Evolutionary conservation across 2,113 vertebrate species (phyloP).

Genomic region (Mormoops blainvillei): DNA sequence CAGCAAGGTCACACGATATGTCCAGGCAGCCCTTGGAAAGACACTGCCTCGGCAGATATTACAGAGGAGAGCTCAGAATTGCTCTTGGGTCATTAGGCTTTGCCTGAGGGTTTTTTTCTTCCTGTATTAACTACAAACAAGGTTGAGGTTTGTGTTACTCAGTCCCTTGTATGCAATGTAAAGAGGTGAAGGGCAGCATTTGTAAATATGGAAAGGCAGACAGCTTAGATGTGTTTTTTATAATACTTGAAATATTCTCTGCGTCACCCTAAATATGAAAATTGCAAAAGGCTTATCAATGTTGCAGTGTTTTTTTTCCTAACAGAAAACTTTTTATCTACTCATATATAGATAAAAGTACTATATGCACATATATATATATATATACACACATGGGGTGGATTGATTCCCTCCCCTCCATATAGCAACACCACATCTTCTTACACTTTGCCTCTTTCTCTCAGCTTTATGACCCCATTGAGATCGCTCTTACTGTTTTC

Average conservation of each 20-base stretch:
- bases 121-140: conserved; percentile 79
- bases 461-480: conserved; percentile 79
- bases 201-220: conserved; percentile 74
- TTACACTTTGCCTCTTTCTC: conserved; percentile 73
- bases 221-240: conserved; percentile 66
- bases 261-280: conserved; percentile 75
- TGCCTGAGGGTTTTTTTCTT: conserved; percentile 78
- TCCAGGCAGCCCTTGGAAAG: conserved; percentile 75
- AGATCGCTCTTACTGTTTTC: conserved; percentile 80
- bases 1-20: conserved; percentile 77
- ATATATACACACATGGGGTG: conserved; percentile 64
- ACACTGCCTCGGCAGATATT: conserved; percentile 69
- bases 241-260: conserved; percentile 70
- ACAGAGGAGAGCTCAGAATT: conserved; percentile 73
- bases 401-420: conserved; percentile 73
- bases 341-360: conserved; percentile 64
- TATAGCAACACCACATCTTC: conserved; percentile 66
- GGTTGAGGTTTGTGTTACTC: conserved; percentile 73
- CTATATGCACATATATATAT: conserved; percentile 78
- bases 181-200: conserved; percentile 74
- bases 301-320: conserved; percentile 62
- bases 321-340: conserved; percentile 69
- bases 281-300: conserved; percentile 75
- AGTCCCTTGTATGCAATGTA: conserved; percentile 59
- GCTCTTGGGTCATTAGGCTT: conserved; percentile 81